Evolutionary conservation across 2,888 invertebrate genomes (phyloP), one percentile per base, ranked within the genome.

Genomic region (Odiellus spinosus): DNA sequence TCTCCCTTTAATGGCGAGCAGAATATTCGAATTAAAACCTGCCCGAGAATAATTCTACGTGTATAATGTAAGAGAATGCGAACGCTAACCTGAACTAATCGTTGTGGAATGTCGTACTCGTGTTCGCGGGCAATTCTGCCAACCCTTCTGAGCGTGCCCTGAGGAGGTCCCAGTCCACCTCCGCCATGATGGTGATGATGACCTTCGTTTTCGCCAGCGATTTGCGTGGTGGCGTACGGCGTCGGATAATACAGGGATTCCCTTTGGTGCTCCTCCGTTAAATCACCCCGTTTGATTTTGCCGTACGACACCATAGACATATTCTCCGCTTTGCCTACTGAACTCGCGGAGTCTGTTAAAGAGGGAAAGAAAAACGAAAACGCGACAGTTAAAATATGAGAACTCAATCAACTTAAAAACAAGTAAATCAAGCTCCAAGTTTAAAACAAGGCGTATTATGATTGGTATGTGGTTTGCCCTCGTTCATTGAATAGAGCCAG

Each of bases 281-380:
- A 49, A 15, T 52, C 52, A 35, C 52, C 44, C 21, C 52, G 42
- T 17, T 52, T 52, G 5, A 52, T 49, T 47, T 52, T 52, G 4
- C 52, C 52, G 14, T 52, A 52, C 6, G 52, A 52, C 10, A 49
- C 49, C 52, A 52, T 52, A 12, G 52, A 52, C 11, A 52, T 38
- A 14, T 49, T 52, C 41, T 52, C 52, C 3, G 49, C 52, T 49
- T 52, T 52, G 17, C 52, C 52, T 15, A 47, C 49, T 8, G 52
- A 52, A 14, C 52, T 49, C 1, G 45, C 49, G 3, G 52, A 52
- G 41, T 52, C 52, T 52, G 17, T 3, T 18, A 12, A 39, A 14
- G 11, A 12, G 17, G 4, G 5, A 26, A 26, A 26, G 26, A 6
- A 26, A 26, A 26, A 4, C 26, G 8, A 26, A 26, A 26, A 26